A percentile compares a stretch with the other conserved stretches of the same genome.
phyloP scores from a whole-genome alignment of 2,113 vertebrate genomes.

The Macaca fascicularis region DNA sequence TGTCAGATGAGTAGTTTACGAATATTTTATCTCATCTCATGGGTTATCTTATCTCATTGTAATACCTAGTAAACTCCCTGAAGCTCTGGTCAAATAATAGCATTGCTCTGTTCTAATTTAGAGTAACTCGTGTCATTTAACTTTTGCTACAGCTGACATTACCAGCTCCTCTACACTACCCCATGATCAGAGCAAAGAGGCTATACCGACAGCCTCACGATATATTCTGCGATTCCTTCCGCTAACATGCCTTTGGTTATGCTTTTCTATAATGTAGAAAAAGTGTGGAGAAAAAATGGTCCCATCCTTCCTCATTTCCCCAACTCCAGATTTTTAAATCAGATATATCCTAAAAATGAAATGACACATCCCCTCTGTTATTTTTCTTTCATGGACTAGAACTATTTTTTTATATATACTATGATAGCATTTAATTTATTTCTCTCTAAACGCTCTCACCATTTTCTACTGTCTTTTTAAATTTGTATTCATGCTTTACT shows the following conservation, averaged over 20 bases:
- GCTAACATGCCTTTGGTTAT: neutral
- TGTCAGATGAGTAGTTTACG: too few species aligned
- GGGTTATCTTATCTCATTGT: too few species aligned
- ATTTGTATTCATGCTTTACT: conserved; percentile 38
- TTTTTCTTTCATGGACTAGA: neutral
- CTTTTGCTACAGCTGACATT: neutral
- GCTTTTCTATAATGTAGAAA: neutral
- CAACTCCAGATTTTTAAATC: neutral
- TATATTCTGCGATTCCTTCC: neutral
- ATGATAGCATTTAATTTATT: neutral
- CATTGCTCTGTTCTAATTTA: neutral
- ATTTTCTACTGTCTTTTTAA: neutral
- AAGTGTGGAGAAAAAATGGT: neutral
- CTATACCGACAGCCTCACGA: neutral
- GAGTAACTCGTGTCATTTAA: neutral
- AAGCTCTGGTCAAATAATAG: neutral
- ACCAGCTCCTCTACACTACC: neutral
- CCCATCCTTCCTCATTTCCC: neutral
- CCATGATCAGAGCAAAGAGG: neutral
- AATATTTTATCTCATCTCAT: too few species aligned
- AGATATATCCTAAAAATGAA: neutral
- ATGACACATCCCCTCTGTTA: neutral
- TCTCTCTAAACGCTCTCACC: neutral
- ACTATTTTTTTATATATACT: neutral
- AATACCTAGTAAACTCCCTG: neutral